These are phyloP conservation scores for Drosophila erecta DNA, from an alignment of 1,140 invertebrate species.

Conservation along the genomic window DNA sequence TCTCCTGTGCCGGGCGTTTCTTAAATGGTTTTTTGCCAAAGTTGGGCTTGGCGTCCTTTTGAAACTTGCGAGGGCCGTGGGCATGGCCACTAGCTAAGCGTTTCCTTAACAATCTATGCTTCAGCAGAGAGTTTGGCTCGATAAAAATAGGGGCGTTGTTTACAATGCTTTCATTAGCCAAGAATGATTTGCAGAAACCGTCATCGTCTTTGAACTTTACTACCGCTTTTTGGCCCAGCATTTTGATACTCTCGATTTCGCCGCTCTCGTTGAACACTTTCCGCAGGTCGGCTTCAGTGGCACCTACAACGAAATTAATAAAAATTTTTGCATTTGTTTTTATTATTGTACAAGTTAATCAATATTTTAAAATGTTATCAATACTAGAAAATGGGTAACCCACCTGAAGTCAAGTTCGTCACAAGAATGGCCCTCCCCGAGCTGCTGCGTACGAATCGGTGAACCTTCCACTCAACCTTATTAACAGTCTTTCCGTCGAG, in stretches of 20 bases:
- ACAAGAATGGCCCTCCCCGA: constrained; percentile 33
- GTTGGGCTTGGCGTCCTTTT: constrained; percentile 27
- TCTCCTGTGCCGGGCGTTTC: constrained; percentile 39
- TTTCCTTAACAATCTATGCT: constrained; percentile 24
- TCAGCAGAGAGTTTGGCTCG: constrained; percentile 63
- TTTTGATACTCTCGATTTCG: constrained; percentile 44
- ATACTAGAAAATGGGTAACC: constrained; percentile 1
- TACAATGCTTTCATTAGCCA: constrained; percentile 49
- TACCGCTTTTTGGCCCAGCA: constrained; percentile 24
- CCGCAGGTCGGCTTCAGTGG: constrained; percentile 35
- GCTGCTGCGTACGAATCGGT: constrained; percentile 13
- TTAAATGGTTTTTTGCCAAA: constrained; percentile 53
- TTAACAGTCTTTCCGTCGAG: constrained; percentile 55
- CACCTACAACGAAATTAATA: constrained; percentile 7
- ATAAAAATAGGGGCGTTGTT: constrained; percentile 56
- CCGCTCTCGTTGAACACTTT: constrained; percentile 45
- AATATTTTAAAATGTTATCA: no score
- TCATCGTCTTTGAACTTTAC: constrained; percentile 58
- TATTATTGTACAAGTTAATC: no score
- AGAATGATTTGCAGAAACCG: constrained; percentile 70
- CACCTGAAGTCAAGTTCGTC: constrained; percentile 44
- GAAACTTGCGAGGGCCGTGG: background rate
- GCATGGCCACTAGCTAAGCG: background rate
- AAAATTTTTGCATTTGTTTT: no score
- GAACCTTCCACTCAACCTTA: constrained; percentile 54